Conservation (phyloP, 2,113 vertebrate species). For the Lagopus muta region DNA sequence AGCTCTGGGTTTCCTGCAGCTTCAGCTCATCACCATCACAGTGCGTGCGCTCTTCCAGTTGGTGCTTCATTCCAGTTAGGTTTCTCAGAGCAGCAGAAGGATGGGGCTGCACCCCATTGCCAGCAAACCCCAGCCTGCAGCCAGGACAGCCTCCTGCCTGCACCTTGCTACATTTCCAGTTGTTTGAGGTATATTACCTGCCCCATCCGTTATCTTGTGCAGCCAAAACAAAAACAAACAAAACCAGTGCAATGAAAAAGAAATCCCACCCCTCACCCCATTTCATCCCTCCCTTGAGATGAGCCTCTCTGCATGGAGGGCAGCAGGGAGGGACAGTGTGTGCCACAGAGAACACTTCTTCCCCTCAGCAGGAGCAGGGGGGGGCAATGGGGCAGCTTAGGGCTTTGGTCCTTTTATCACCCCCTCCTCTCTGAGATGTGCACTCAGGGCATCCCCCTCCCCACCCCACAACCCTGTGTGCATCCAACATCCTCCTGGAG, state of each 20-base stretch:
- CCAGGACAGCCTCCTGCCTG: neutral
- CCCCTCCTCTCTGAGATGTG: neutral
- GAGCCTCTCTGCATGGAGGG: neutral
- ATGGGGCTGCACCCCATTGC: neutral
- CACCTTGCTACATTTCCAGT: slow-evolving; percentile 36
- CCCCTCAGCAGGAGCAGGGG: fast-evolving
- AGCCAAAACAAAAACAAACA: neutral
- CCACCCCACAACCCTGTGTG: neutral
- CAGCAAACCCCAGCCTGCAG: neutral
- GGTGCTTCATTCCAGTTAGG: neutral
- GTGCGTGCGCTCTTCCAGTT: no score
- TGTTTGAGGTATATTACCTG: slow-evolving; percentile 58
- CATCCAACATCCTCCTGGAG: neutral
- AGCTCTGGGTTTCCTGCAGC: no score
- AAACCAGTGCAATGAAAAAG: slow-evolving; percentile 48
- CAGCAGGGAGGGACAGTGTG: neutral
- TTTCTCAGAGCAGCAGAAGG: neutral
- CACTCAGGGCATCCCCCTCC: neutral
- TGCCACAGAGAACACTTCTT: neutral
- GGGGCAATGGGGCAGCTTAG: fast-evolving
- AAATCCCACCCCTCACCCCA: neutral
- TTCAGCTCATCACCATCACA: no score
- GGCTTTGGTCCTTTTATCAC: neutral
- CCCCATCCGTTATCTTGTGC: slow-evolving; percentile 1
- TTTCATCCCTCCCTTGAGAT: neutral